Conservation (phyloP, 2,797 vertebrate species). For the Betta splendens region DNA sequence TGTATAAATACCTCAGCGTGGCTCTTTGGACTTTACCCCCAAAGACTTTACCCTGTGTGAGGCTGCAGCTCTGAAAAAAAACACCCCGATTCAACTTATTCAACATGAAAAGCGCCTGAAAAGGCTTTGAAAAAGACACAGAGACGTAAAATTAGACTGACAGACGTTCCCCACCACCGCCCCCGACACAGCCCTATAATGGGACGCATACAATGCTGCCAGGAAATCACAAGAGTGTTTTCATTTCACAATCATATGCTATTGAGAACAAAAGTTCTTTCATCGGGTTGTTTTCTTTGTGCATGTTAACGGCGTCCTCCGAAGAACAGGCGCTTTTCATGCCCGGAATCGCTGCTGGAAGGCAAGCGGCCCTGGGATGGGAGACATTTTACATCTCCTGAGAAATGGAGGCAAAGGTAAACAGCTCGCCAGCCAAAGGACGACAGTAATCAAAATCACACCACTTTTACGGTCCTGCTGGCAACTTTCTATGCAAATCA, state of each 20-base stretch:
- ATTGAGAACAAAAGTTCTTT: slow-evolving; percentile 63
- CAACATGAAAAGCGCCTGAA: slow-evolving; percentile 13
- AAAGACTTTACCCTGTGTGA: slow-evolving; percentile 25
- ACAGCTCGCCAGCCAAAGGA: slow-evolving; percentile 25
- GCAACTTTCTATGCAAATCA: slow-evolving; percentile 1
- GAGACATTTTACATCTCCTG: slow-evolving; percentile 36
- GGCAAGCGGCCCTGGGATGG: slow-evolving; percentile 44
- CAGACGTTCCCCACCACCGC: slow-evolving; percentile 37
- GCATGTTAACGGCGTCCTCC: slow-evolving; percentile 47
- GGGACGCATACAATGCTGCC: slow-evolving; percentile 24
- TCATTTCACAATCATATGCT: slow-evolving; percentile 45
- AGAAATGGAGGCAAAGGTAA: slow-evolving; percentile 33
- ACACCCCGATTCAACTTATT: slow-evolving; percentile 47
- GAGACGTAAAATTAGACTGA: slow-evolving; percentile 41
- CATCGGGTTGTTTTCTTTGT: slow-evolving; percentile 38
- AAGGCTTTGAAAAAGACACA: slow-evolving; percentile 43
- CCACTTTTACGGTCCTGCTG: background rate
- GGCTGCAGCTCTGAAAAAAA: slow-evolving; percentile 47
- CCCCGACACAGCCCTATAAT: slow-evolving; percentile 53
- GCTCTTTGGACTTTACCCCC: slow-evolving; percentile 52
- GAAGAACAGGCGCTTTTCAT: slow-evolving; percentile 54
- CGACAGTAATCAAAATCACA: slow-evolving; percentile 27
- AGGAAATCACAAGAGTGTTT: slow-evolving; percentile 44
- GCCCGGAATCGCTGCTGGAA: slow-evolving; percentile 54
- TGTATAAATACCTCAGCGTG: slow-evolving; percentile 45